Conservation (phyloP, 2,113 vertebrate species). For the Podiceps cristatus region DNA sequence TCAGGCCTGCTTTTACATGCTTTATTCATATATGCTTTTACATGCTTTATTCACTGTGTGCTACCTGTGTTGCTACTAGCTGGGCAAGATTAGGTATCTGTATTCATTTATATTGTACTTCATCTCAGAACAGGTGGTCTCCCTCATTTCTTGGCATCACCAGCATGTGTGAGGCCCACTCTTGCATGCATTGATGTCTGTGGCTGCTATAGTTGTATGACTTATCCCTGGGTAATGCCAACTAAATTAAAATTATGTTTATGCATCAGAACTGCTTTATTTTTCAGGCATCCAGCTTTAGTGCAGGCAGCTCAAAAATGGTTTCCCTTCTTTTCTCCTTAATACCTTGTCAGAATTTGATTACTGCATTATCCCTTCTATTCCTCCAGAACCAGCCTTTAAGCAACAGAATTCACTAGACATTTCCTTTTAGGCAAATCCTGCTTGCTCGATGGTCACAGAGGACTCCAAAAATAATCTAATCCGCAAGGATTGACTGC, state of each 20-base stretch:
- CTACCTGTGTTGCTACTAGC: neutral
- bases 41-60: neutral
- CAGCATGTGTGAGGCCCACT: neutral
- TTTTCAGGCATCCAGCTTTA: slow-evolving; percentile 16
- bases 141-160: neutral
- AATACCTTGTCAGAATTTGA: slow-evolving; percentile 28
- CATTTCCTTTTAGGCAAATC: neutral
- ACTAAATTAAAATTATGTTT: neutral
- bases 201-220: neutral
- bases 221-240: slow-evolving; percentile 8
- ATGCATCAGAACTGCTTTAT: slow-evolving; percentile 7
- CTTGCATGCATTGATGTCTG: neutral
- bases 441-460: neutral
- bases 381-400: neutral
- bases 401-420: neutral
- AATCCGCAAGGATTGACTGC: neutral
- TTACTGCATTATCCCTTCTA: neutral
- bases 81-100: neutral
- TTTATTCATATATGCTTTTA: neutral
- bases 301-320: neutral
- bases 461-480: neutral
- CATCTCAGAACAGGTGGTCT: neutral
- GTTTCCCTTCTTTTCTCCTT: slow-evolving; percentile 17
- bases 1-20: neutral
- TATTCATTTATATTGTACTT: neutral